Conservation (phyloP, 1,140 invertebrate species). For the Diachasma alloeum region DNA sequence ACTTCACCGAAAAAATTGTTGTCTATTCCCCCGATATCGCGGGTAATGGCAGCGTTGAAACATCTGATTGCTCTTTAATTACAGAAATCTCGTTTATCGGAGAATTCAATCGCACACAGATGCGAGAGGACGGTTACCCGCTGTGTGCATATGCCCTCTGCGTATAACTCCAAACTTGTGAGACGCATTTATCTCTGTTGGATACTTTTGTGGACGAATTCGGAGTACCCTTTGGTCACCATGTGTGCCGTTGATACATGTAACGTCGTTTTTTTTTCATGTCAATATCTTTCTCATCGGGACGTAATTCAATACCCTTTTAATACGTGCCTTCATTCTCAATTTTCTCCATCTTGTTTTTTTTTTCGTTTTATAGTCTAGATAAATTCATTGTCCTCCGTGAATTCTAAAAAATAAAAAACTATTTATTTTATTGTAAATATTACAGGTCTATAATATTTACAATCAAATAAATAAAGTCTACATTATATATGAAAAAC, state of each 20-base stretch:
- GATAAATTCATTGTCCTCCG: too few relatives aligned
- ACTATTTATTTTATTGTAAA: too few relatives aligned
- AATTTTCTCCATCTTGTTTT: background rate
- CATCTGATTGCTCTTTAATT: slow-evolving; percentile 8
- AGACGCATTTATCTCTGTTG: slow-evolving; percentile 64
- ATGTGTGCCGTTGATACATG: slow-evolving; percentile 51
- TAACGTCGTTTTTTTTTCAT: background rate
- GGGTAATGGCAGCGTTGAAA: background rate
- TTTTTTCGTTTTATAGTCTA: background rate
- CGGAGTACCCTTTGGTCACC: slow-evolving; percentile 56
- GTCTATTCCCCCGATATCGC: too few relatives aligned
- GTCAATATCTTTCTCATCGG: background rate
- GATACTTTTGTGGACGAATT: slow-evolving; percentile 60
- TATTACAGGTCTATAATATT: too few relatives aligned
- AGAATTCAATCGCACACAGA: slow-evolving; percentile 40
- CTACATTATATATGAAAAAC: too few relatives aligned
- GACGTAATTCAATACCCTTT: background rate
- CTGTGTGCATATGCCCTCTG: slow-evolving; percentile 62
- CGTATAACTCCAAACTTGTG: slow-evolving; percentile 35
- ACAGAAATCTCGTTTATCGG: background rate
- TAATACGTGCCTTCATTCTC: background rate
- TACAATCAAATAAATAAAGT: too few relatives aligned
- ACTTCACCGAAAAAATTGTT: too few relatives aligned
- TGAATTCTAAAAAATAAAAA: too few relatives aligned
- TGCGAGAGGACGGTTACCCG: slow-evolving; percentile 55